Conservation (phyloP, 2,888 invertebrate species). For the Drosophila neonasuta region DNA sequence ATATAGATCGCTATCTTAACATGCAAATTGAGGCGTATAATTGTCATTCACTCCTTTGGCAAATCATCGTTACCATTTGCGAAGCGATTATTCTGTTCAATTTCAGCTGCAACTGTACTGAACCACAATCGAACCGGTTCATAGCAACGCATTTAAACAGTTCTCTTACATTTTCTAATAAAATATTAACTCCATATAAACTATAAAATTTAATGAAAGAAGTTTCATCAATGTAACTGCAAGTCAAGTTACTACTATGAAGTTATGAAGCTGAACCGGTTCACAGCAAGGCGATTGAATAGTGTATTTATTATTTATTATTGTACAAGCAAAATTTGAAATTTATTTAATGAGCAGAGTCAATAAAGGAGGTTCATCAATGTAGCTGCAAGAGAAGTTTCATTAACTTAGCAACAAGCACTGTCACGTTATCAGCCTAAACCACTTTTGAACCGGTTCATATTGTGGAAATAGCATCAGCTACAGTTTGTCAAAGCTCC, state of each 20-base stretch:
- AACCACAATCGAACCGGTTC: not conserved
- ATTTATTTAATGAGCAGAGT: no score
- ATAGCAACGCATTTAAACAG: not conserved
- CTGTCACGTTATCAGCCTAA: not conserved
- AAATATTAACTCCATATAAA: no score
- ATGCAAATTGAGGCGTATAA: constrained; percentile 13
- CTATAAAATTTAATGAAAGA: no score
- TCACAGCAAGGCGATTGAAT: not conserved
- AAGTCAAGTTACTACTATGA: no score
- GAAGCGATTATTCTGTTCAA: not conserved
- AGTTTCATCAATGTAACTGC: no score
- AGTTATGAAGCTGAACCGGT: not conserved
- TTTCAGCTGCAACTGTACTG: not conserved
- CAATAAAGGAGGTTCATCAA: no score
- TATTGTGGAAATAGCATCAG: not conserved
- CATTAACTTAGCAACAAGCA: no score
- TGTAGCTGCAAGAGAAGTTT: no score
- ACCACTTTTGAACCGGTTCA: constrained; percentile 4
- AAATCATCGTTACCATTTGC: not conserved
- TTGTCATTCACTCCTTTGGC: constrained; percentile 9
- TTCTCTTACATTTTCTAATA: no score
- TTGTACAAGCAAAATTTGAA: no score
- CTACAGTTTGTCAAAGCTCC: no score
- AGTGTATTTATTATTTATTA: no score
- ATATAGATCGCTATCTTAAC: constrained; percentile 5